Percentiles rank a stretch among this genome's conserved stretches.
Evolutionary conservation across 2,113 vertebrate species (phyloP).

Genomic region (Callospermophilus lateralis): DNA sequence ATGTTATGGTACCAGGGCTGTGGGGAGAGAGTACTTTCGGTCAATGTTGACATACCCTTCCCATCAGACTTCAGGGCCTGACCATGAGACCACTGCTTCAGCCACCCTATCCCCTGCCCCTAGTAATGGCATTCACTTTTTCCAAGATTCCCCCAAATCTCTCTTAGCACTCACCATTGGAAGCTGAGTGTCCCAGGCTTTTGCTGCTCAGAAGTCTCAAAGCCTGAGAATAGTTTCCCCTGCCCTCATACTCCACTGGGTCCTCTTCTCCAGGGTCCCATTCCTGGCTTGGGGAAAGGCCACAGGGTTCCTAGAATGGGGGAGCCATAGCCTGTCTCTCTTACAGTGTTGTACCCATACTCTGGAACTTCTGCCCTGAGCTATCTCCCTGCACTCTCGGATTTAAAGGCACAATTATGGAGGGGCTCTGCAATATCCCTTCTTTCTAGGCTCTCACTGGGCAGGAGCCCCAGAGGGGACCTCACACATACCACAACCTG

Average conservation of each 20-base stretch:
- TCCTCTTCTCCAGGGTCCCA: not conserved
- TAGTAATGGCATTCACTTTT: not conserved
- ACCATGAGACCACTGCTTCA: rapidly evolving
- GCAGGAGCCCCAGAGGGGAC: not conserved
- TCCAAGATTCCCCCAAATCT: no score
- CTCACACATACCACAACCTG: no score
- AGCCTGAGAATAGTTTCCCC: not conserved
- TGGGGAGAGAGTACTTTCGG: rapidly evolving
- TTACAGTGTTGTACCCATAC: not conserved
- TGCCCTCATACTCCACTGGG: no score
- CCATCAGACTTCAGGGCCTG: not conserved
- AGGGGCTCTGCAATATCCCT: rapidly evolving
- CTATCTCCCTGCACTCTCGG: not conserved
- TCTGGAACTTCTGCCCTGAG: not conserved
- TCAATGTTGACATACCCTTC: not conserved
- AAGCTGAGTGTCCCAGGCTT: not conserved
- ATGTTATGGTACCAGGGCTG: not conserved
- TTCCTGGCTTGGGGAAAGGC: not conserved
- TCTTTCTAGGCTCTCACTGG: not conserved
- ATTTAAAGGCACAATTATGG: not conserved
- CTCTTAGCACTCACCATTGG: not conserved
- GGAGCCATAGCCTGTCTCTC: no score
- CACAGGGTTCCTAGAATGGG: not conserved
- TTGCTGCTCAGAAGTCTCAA: not conserved
- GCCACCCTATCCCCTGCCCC: not conserved